These are phyloP conservation scores for Sialis lutaria DNA, from an alignment of 2,888 invertebrate species.

Conservation along the genomic window DNA sequence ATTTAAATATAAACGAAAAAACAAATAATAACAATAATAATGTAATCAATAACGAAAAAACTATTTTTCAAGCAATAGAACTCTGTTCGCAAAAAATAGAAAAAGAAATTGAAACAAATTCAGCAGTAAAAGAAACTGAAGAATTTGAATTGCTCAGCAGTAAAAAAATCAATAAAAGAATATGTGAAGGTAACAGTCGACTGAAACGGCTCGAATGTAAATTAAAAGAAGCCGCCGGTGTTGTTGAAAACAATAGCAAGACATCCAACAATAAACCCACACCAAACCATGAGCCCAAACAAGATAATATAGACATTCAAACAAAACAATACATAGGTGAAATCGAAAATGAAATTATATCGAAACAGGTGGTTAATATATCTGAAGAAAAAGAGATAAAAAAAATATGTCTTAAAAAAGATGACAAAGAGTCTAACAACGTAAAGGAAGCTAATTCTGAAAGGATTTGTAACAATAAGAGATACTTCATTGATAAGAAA, in stretches of 20 bases:
- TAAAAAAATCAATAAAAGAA: slow-evolving; percentile 19
- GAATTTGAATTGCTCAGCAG: slow-evolving; percentile 14
- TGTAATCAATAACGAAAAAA: slow-evolving; percentile 11
- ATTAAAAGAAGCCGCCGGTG: slow-evolving; percentile 18
- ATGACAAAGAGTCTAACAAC: too few relatives aligned
- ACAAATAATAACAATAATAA: slow-evolving; percentile 7
- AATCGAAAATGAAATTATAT: too few relatives aligned
- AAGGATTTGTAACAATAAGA: too few relatives aligned
- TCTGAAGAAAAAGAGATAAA: too few relatives aligned
- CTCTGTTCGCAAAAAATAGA: slow-evolving; percentile 7
- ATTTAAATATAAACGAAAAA: not conserved
- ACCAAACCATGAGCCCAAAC: too few relatives aligned
- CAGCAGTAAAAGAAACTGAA: not conserved
- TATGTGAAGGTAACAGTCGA: slow-evolving; percentile 27
- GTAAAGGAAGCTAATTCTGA: too few relatives aligned
- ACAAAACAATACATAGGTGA: too few relatives aligned
- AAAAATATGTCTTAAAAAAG: too few relatives aligned
- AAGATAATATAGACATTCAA: too few relatives aligned
- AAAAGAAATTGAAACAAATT: slow-evolving; percentile 13
- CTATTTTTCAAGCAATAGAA: slow-evolving; percentile 6
- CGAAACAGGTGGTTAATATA: too few relatives aligned
- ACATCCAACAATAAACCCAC: too few relatives aligned
- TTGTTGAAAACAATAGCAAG: slow-evolving; percentile 12
- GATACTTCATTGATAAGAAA: not conserved
- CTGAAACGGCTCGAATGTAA: slow-evolving; percentile 30